A percentile compares a stretch with the other conserved stretches of the same genome.
phyloP scores from a whole-genome alignment of 2,113 vertebrate genomes.

The Cinclus mexicanus region DNA sequence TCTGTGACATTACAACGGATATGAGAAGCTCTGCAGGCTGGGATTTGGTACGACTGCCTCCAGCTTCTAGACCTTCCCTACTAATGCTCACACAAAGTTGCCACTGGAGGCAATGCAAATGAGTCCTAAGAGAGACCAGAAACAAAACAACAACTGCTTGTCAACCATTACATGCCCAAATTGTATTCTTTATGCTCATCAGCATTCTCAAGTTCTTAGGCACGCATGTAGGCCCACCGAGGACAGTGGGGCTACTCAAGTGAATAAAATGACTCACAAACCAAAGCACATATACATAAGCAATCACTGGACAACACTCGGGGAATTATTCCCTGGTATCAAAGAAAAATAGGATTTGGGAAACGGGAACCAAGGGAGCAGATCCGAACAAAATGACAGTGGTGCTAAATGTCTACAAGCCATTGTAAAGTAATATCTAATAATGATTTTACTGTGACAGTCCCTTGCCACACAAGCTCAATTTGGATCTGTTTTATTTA shows the following conservation, averaged over 20 bases:
- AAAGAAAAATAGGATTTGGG: slow-evolving; percentile 57
- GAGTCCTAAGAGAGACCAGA: slow-evolving; percentile 57
- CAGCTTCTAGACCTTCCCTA: slow-evolving; percentile 33
- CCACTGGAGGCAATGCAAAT: slow-evolving; percentile 59
- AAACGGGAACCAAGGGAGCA: slow-evolving; percentile 49
- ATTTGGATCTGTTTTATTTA: background rate
- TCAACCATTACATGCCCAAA: slow-evolving; percentile 60
- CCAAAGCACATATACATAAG: slow-evolving; percentile 21
- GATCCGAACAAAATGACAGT: slow-evolving; percentile 14
- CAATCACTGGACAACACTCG: slow-evolving; percentile 34
- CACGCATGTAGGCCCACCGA: slow-evolving; percentile 19
- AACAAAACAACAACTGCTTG: slow-evolving; percentile 63
- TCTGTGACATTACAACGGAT: background rate
- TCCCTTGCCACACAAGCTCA: slow-evolving; percentile 15
- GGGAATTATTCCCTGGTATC: slow-evolving; percentile 33
- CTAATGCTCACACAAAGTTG: slow-evolving; percentile 40
- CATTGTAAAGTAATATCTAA: background rate
- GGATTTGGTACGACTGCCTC: slow-evolving; percentile 23
- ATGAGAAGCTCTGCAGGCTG: background rate
- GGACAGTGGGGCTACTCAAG: slow-evolving; percentile 50
- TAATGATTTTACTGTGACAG: background rate
- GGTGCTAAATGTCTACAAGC: slow-evolving; percentile 1
- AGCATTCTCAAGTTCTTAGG: slow-evolving; percentile 58
- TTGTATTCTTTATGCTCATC: slow-evolving; percentile 58
- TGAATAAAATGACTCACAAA: slow-evolving; percentile 52